These are phyloP conservation scores for Molanna angustata DNA, from an alignment of 2,888 invertebrate species.

Conservation along the genomic window DNA sequence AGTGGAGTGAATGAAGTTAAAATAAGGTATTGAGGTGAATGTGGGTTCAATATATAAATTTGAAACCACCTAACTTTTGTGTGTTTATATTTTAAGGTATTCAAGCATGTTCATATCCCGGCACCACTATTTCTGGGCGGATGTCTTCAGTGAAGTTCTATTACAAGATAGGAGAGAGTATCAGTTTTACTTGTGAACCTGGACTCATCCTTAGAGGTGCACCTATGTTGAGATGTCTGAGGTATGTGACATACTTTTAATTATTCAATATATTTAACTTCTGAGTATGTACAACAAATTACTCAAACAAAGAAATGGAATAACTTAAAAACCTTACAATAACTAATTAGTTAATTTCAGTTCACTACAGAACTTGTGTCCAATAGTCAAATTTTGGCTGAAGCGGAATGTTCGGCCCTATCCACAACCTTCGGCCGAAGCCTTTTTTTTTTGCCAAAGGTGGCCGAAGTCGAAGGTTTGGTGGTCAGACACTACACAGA, in stretches of 20 bases:
- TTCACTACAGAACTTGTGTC: neutral
- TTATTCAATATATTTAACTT: neutral
- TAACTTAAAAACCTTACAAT: no score
- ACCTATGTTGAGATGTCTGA: conserved; percentile 70
- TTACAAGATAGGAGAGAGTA: conserved; percentile 82
- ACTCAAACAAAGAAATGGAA: no score
- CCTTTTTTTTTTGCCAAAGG: no score
- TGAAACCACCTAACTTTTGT: neutral
- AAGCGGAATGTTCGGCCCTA: no score
- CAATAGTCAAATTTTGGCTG: neutral
- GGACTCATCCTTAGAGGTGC: conserved; percentile 73
- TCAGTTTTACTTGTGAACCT: conserved; percentile 80
- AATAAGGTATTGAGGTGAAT: no score
- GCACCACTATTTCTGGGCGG: conserved; percentile 79
- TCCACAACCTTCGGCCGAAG: no score
- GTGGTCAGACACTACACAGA: no score
- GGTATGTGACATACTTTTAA: conserved; percentile 37
- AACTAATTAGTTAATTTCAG: neutral
- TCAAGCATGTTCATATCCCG: conserved; percentile 83
- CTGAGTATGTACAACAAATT: neutral
- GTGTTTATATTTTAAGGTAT: conserved; percentile 50
- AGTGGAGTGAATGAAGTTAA: no score
- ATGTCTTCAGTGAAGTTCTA: conserved; percentile 87
- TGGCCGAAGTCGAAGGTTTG: no score
- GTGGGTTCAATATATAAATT: neutral